Conservation (phyloP, 2,797 vertebrate species). For the Phrynocephalus guinanensis region DNA sequence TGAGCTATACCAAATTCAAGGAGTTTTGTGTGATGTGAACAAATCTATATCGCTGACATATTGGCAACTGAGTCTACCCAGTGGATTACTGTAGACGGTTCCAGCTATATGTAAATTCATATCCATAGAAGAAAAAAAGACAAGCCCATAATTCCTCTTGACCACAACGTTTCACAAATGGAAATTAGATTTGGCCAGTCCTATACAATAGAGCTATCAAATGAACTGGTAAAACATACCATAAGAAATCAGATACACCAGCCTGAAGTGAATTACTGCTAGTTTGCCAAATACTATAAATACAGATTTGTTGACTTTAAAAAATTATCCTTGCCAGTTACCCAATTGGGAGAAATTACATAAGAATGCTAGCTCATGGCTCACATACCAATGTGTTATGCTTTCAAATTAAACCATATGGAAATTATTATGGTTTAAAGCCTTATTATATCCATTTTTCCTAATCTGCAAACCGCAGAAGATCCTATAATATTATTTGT, state of each 20-base stretch:
- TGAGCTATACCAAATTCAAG: conserved; percentile 52
- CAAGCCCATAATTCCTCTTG: conserved; percentile 60
- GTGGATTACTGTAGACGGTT: conserved; percentile 61
- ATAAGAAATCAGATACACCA: conserved; percentile 66
- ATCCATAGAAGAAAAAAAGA: conserved; percentile 55
- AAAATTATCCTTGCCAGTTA: conserved; percentile 69
- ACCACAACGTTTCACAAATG: conserved; percentile 65
- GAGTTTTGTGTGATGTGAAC: conserved; percentile 49
- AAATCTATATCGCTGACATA: conserved; percentile 56
- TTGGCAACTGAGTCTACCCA: conserved; percentile 62
- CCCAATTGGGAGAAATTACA: conserved; percentile 65
- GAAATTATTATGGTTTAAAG: conserved; percentile 61
- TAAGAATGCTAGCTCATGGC: conserved; percentile 60
- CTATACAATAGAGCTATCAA: conserved; percentile 66
- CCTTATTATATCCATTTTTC: conserved; percentile 53
- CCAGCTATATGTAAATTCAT: conserved; percentile 47
- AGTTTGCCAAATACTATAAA: conserved; percentile 73
- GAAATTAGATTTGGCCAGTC: conserved; percentile 71
- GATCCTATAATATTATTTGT: conserved; percentile 29
- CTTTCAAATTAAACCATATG: conserved; percentile 58
- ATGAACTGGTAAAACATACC: conserved; percentile 67
- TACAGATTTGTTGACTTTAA: conserved; percentile 66
- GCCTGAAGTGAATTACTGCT: conserved; percentile 70
- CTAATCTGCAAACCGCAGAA: conserved; percentile 19
- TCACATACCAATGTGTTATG: conserved; percentile 46